A percentile compares a stretch with the other conserved stretches of the same genome.
Evolutionary conservation across 2,888 invertebrate species (phyloP).

Genomic region (Dasypolia templi): DNA sequence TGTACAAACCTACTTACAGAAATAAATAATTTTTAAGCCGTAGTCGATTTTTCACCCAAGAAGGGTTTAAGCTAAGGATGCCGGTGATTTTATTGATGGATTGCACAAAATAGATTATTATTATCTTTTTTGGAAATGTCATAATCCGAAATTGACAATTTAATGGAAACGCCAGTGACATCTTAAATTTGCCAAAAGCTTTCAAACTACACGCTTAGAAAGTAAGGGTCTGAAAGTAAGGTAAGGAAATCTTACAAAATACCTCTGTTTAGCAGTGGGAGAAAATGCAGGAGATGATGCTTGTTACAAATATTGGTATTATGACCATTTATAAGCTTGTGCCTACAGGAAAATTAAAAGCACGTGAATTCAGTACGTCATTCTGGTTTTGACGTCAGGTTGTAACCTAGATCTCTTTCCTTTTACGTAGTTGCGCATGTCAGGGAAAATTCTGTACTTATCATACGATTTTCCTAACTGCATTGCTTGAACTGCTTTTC

Average conservation of each 20-base stretch:
- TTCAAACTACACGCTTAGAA: too few species aligned
- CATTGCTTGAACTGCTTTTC: background rate
- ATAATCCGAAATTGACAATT: background rate
- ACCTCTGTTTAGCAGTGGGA: background rate
- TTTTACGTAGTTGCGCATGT: constrained; percentile 5
- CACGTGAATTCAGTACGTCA: constrained; percentile 5
- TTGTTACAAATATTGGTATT: background rate
- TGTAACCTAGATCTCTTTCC: constrained; percentile 9
- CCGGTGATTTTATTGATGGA: background rate
- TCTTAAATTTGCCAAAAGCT: background rate
- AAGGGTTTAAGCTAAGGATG: background rate
- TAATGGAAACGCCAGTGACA: background rate
- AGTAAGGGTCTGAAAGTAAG: background rate
- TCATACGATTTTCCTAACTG: background rate
- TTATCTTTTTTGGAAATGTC: background rate
- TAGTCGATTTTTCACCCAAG: background rate
- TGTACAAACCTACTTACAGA: too few species aligned
- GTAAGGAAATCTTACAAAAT: background rate
- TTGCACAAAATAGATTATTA: background rate
- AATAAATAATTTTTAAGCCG: too few species aligned
- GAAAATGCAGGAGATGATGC: background rate
- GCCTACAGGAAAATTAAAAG: background rate
- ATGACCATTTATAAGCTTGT: background rate
- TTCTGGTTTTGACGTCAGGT: constrained; percentile 21
- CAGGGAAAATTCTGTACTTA: background rate